Conservation (phyloP, 2,113 vertebrate genomes). For the Gallinago media region DNA sequence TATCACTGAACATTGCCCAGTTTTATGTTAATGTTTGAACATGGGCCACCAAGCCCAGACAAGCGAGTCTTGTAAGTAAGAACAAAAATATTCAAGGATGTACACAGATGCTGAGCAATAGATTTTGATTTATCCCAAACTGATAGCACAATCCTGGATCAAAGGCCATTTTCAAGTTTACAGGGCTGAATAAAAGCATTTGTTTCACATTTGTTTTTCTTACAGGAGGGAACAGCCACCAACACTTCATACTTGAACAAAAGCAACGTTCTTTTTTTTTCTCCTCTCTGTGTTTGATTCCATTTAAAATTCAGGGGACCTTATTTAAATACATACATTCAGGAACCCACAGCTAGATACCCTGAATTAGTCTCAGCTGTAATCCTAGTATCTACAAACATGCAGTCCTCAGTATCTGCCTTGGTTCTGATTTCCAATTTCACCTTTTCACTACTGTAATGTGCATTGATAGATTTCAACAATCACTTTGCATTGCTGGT, state of each 20-base stretch:
- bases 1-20: slow-evolving; percentile 74
- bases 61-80: too few relatives aligned
- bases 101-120: too few relatives aligned
- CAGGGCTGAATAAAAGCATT: background rate
- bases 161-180: background rate
- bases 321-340: background rate
- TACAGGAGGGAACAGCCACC: background rate
- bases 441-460: background rate
- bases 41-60: too few relatives aligned
- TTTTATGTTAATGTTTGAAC: slow-evolving; percentile 77
- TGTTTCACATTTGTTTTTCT: background rate
- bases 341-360: background rate
- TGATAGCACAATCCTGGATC: background rate
- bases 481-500: background rate
- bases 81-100: too few relatives aligned
- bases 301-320: background rate
- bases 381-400: background rate
- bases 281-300: background rate
- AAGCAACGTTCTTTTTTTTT: background rate
- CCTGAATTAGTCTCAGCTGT: background rate
- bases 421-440: background rate
- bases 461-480: background rate
- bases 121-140: background rate
- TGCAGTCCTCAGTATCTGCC: accelerated
- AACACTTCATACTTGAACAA: background rate